A percentile compares a stretch with the other conserved stretches of the same genome.
These are phyloP conservation scores for Saccostrea cuccullata DNA, from an alignment of 1,140 invertebrate species.

Conservation along the genomic window DNA sequence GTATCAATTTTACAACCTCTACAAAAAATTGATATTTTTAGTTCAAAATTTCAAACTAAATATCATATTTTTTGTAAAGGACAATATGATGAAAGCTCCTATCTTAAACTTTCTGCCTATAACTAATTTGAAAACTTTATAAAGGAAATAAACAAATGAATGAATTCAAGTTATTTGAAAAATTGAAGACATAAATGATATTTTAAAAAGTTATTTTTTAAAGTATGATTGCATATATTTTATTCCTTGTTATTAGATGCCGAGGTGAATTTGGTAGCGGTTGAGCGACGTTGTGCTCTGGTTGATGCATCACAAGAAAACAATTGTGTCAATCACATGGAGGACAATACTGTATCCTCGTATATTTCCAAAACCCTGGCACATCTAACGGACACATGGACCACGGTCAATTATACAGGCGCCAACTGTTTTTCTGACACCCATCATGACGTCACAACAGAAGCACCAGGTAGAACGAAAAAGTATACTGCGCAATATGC, in stretches of 20 bases:
- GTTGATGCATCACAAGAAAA: neutral
- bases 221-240: too few species aligned
- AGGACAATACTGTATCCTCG: neutral
- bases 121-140: too few species aligned
- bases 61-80: too few species aligned
- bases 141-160: too few species aligned
- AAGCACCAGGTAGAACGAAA: neutral
- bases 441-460: constrained; percentile 20
- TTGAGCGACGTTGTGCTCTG: neutral
- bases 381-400: neutral
- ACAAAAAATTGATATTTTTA: too few species aligned
- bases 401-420: neutral
- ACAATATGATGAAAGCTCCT: too few species aligned
- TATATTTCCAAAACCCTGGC: constrained; percentile 8
- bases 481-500: neutral
- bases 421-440: constrained; percentile 2
- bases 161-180: too few species aligned
- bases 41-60: too few species aligned
- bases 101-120: too few species aligned
- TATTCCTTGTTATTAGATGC: neutral
- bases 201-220: too few species aligned
- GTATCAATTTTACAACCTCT: too few species aligned
- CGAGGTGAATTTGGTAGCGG: neutral
- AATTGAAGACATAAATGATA: too few species aligned
- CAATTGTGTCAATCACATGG: neutral